These are phyloP conservation scores for Pithys albifrons DNA, from an alignment of 2,113 vertebrate genomes.

Conservation along the genomic window DNA sequence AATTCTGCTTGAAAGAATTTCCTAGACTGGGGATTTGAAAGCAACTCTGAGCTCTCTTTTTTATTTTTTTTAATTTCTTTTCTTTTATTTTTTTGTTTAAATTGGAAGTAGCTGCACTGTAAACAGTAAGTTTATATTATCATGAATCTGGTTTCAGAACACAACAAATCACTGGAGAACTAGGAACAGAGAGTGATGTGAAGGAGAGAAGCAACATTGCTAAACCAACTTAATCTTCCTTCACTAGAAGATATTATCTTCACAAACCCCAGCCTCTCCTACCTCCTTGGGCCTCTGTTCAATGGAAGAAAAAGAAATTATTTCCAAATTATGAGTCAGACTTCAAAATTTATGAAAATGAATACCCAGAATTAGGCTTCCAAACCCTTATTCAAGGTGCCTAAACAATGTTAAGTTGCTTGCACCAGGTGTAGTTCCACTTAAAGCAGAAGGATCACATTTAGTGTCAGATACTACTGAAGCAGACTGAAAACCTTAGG, in stretches of 20 bases:
- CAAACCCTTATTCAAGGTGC: not conserved
- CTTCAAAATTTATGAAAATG: not conserved
- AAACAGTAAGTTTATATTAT: not conserved
- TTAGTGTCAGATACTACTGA: not conserved
- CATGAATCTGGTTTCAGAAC: not conserved
- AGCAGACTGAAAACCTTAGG: not conserved
- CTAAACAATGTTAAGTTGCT: not conserved
- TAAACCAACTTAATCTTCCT: not conserved
- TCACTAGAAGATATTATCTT: not conserved
- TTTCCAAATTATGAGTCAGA: not conserved
- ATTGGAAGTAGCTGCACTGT: not conserved
- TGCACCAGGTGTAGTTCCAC: not conserved
- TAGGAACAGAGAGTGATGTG: not conserved
- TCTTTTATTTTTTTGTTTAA: not conserved
- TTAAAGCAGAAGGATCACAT: not conserved
- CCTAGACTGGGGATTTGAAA: not conserved
- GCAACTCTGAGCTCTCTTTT: not conserved
- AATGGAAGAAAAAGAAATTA: not conserved
- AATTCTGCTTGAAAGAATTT: conserved; percentile 13
- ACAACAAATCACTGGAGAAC: not conserved
- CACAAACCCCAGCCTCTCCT: not conserved
- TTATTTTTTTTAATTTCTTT: no score
- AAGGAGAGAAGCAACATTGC: not conserved
- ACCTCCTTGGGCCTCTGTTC: not conserved
- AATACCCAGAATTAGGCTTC: not conserved